Evolutionary conservation across 2,888 invertebrate species (phyloP).

Genomic region (Pristionchus entomophagus): DNA sequence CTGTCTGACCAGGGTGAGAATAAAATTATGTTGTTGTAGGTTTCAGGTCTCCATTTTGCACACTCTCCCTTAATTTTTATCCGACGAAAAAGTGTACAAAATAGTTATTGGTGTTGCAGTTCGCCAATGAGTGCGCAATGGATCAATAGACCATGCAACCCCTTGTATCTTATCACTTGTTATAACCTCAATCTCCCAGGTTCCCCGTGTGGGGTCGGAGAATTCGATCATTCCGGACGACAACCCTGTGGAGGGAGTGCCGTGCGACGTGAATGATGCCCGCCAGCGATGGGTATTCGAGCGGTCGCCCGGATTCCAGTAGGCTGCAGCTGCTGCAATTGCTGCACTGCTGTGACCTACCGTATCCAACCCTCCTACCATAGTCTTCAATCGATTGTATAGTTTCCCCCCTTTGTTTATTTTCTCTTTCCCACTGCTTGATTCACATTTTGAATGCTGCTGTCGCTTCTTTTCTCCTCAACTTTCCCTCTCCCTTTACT

Average conservation of each 20-base stretch:
- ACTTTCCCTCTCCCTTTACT: background rate
- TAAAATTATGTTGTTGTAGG: constrained; percentile 30
- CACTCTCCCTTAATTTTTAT: no score
- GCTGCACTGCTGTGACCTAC: background rate
- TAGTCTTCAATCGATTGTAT: background rate
- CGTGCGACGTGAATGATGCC: constrained; percentile 63
- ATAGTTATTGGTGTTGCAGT: no score
- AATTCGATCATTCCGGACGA: constrained; percentile 51
- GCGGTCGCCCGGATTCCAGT: constrained; percentile 46
- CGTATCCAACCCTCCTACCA: background rate
- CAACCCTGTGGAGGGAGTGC: constrained; percentile 52
- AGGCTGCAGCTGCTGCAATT: background rate
- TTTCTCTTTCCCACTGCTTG: background rate
- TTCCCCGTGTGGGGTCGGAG: constrained; percentile 44
- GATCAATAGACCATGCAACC: no score
- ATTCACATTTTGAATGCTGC: constrained; percentile 33
- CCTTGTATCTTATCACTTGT: background rate
- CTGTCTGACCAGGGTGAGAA: constrained; percentile 53
- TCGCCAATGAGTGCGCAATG: no score
- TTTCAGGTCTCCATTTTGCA: no score
- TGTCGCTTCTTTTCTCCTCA: background rate
- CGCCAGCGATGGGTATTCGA: constrained; percentile 68
- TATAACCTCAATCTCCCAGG: background rate
- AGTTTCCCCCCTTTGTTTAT: background rate
- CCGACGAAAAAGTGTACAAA: no score